A percentile compares a stretch with the other conserved stretches of the same genome.
Conservation (phyloP, 2,113 vertebrate species). For the Rousettus leschenaultii region DNA sequence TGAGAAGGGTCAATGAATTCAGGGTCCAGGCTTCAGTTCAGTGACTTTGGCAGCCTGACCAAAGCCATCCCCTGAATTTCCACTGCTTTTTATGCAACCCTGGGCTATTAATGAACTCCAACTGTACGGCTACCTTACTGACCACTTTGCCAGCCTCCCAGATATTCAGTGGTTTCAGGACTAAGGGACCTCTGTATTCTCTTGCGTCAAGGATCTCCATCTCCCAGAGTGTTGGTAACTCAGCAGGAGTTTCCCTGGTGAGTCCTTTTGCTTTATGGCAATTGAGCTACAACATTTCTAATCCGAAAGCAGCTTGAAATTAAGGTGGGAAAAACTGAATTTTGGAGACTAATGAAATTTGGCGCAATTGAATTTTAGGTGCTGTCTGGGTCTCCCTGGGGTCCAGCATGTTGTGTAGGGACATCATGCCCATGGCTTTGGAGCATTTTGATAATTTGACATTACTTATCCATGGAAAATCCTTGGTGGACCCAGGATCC, state of each 20-base stretch:
- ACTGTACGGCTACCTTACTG: neutral
- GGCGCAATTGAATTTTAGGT: neutral
- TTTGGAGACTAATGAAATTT: neutral
- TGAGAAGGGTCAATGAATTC: neutral
- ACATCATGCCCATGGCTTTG: neutral
- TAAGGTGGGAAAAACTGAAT: neutral
- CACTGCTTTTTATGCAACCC: neutral
- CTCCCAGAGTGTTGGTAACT: neutral
- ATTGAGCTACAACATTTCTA: neutral
- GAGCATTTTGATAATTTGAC: conserved; percentile 7
- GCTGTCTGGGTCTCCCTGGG: neutral
- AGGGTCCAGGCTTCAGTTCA: neutral
- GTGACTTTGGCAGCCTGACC: neutral
- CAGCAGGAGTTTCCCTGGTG: neutral
- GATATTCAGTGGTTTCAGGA: neutral
- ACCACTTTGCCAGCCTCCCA: neutral
- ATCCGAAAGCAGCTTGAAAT: neutral
- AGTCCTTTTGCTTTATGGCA: neutral
- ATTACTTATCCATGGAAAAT: neutral
- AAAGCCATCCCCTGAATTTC: neutral
- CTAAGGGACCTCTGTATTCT: neutral
- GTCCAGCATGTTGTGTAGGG: neutral
- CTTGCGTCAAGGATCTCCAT: neutral
- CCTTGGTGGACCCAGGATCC: neutral
- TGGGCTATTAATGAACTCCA: neutral